Evolutionary conservation across 2,797 vertebrate genomes (phyloP).

Genomic region (Valencia hispanica): DNA sequence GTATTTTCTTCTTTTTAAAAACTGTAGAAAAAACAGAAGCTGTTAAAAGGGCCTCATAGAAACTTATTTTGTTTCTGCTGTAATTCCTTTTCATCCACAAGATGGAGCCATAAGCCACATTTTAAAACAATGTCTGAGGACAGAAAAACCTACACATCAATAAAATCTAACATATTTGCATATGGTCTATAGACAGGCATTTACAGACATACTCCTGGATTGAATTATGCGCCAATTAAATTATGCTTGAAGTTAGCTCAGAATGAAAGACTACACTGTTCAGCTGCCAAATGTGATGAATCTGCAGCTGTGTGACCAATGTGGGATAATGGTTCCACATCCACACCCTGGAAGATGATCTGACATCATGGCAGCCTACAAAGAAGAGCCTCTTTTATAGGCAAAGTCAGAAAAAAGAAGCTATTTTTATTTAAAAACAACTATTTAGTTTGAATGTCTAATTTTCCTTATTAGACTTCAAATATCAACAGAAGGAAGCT

Average conservation of each 20-base stretch:
- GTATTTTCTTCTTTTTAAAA: slow-evolving; percentile 75
- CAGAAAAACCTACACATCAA: background rate
- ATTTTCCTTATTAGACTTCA: background rate
- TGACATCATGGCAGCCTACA: slow-evolving; percentile 7
- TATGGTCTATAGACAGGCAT: background rate
- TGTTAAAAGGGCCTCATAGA: too few relatives aligned
- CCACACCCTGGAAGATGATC: slow-evolving; percentile 65
- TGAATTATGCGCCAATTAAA: slow-evolving; percentile 49
- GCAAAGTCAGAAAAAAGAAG: background rate
- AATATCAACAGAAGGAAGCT: slow-evolving; percentile 45
- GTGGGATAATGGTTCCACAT: slow-evolving; percentile 51
- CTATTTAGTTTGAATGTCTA: background rate
- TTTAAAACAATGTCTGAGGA: slow-evolving; percentile 3
- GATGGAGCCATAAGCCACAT: slow-evolving; percentile 61
- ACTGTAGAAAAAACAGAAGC: slow-evolving; percentile 61
- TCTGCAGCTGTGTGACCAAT: slow-evolving; percentile 47
- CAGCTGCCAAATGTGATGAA: slow-evolving; percentile 38
- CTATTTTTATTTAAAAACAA: background rate
- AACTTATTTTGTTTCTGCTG: background rate
- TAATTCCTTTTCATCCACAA: slow-evolving; percentile 52
- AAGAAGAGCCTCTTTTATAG: slow-evolving; percentile 1
- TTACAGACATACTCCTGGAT: slow-evolving; percentile 25
- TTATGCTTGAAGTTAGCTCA: slow-evolving; percentile 59
- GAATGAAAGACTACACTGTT: slow-evolving; percentile 66
- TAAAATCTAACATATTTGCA: slow-evolving; percentile 3